Percentiles rank a stretch among this genome's conserved stretches.
Conservation (phyloP, 1,140 invertebrate species). For the Rhagoletis zephyria region DNA sequence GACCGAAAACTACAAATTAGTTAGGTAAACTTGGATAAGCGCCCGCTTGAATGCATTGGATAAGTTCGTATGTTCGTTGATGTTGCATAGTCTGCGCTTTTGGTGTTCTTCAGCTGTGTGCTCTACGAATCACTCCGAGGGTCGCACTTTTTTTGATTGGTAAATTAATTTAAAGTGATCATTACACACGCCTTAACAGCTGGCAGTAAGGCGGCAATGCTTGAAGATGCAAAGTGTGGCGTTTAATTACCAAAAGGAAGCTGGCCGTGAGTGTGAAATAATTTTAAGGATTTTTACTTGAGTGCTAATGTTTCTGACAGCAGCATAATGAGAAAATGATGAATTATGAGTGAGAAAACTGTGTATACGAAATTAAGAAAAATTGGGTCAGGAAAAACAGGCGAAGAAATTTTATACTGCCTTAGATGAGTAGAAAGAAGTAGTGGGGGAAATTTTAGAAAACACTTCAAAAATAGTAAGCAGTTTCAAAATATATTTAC, state of each 20-base stretch:
- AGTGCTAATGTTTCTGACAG: conserved; percentile 41
- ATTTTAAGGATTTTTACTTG: conserved; percentile 18
- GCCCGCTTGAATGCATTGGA: neutral
- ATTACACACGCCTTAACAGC: conserved; percentile 57
- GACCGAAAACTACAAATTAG: neutral
- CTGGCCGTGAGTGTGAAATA: neutral
- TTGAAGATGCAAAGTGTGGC: conserved; percentile 48
- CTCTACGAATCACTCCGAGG: neutral
- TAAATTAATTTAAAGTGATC: conserved; percentile 59
- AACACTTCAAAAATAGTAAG: no score
- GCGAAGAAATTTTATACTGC: neutral
- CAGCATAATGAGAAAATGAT: conserved; percentile 43
- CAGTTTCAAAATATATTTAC: no score
- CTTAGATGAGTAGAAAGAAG: no score
- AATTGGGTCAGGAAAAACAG: conserved; percentile 4
- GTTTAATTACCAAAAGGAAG: conserved; percentile 27
- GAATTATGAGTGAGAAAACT: conserved; percentile 44
- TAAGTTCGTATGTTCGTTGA: neutral
- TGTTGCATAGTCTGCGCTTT: neutral
- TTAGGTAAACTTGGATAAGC: neutral
- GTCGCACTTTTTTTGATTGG: conserved; percentile 13
- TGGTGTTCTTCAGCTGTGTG: conserved; percentile 22
- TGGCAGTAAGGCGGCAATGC: conserved; percentile 55
- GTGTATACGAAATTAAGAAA: neutral
- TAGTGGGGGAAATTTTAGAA: no score